A percentile compares a stretch with the other conserved stretches of the same genome.
Evolutionary conservation across 2,797 vertebrate genomes (phyloP).

Genomic region (Silurus aristotelis): DNA sequence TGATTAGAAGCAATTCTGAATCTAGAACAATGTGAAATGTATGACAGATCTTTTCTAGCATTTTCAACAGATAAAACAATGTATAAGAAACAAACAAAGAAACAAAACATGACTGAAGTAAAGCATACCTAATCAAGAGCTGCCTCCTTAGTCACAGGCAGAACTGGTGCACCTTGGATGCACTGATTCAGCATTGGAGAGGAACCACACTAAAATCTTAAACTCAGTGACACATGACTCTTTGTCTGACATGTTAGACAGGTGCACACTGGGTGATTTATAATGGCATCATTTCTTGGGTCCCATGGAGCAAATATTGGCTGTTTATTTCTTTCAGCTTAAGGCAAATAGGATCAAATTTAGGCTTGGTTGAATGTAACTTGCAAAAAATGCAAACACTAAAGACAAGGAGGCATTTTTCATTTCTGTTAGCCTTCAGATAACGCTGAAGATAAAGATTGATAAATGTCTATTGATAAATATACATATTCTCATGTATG

Average conservation of each 20-base stretch:
- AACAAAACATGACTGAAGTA: constrained; percentile 25
- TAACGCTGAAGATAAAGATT: not conserved
- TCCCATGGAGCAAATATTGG: constrained; percentile 75
- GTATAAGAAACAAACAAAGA: constrained; percentile 11
- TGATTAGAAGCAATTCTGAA: constrained; percentile 11
- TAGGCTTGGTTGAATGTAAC: constrained; percentile 45
- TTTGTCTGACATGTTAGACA: constrained; percentile 74
- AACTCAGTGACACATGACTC: constrained; percentile 77
- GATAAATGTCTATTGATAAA: not conserved
- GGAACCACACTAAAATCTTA: constrained; percentile 69
- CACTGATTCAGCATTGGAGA: constrained; percentile 73
- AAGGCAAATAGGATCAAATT: constrained; percentile 75
- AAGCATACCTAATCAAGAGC: constrained; percentile 39
- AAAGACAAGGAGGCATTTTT: constrained; percentile 8
- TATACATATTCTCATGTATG: too few relatives aligned
- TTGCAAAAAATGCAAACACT: constrained; percentile 1
- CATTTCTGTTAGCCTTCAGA: not conserved
- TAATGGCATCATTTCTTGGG: constrained; percentile 65
- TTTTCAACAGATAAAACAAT: not conserved
- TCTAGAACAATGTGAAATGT: not conserved
- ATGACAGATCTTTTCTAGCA: not conserved
- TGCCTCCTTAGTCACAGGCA: constrained; percentile 44
- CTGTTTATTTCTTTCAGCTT: constrained; percentile 76
- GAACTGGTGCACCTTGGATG: constrained; percentile 61
- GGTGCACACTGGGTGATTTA: constrained; percentile 81